Conservation (phyloP, 2,888 invertebrate species). For the Pemphredon lugubris region DNA sequence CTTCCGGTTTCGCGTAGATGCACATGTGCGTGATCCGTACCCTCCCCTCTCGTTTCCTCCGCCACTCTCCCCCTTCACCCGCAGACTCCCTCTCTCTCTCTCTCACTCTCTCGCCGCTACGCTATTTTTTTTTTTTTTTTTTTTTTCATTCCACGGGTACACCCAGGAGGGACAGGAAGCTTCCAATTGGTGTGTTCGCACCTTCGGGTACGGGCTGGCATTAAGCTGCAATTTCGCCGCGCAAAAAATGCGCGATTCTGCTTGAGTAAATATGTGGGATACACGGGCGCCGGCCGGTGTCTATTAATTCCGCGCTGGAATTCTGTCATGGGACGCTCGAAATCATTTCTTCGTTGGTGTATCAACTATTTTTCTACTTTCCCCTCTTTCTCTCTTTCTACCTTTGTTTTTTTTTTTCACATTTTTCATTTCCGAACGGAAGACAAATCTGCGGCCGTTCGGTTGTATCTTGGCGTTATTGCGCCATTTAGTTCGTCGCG, state of each 20-base stretch:
- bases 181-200: slow-evolving; percentile 39
- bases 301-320: slow-evolving; percentile 38
- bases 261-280: slow-evolving; percentile 40
- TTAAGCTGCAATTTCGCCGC: slow-evolving; percentile 44
- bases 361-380: neutral
- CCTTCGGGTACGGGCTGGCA: slow-evolving; percentile 33
- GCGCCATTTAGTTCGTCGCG: neutral
- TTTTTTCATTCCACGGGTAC: slow-evolving; percentile 19
- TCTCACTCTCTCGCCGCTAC: too few species aligned
- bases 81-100: neutral
- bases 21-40: slow-evolving; percentile 52
- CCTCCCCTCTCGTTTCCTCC: slow-evolving; percentile 1
- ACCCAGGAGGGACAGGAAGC: slow-evolving; percentile 40
- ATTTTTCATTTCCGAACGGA: neutral
- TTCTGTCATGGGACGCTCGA: slow-evolving; percentile 8
- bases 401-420: too few species aligned
- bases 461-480: neutral
- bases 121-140: neutral
- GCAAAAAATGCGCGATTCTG: slow-evolving; percentile 37
- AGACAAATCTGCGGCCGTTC: neutral
- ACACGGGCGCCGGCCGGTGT: slow-evolving; percentile 13
- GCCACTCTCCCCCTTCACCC: neutral
- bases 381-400: neutral
- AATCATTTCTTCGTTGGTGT: neutral
- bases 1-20: slow-evolving; percentile 60